Evolutionary conservation across 35 echinoderm and acorn worm genomes (phyloP), one percentile per base, ranked within the genome.

Genomic region (Heliocidaris erythrogramma): DNA sequence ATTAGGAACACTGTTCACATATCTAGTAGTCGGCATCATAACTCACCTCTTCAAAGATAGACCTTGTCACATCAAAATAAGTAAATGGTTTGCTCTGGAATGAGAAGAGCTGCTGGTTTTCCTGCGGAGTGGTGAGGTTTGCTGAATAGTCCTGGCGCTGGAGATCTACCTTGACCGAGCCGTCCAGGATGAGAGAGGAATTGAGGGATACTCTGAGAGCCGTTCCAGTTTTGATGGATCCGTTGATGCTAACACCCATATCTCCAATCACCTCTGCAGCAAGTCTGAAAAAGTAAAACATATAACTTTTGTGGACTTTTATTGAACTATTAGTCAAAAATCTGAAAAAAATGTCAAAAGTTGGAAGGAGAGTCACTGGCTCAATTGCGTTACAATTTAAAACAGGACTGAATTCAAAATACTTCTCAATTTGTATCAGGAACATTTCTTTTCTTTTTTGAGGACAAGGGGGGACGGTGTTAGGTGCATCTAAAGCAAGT

Each of bases 31-130:
- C 4, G 7, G 6, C 59, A 14, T 18, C 59, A 14, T 2, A 5
- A 27, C 3, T 78, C 3, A 78, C 65, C 65, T 78, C 65, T 78
- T 78, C 65, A 78, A 78, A 78, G 18, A 78, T 78, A 21, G 65
- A 78, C 18, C 27, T 78, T 18, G 65, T 78, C 65, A 78, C 65
- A n/a, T 49, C 29, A 49, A 13, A 93, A 90, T 49, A 97, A 24
- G 94, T 95, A 42, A 48, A 97, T 24, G 96, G 96, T 85, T 95
- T 93, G 85, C 94, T 95, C 47, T 84, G 93, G 48, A 97, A 48
- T 13, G 92, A 59, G 47, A 97, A 30, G 10, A 95, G 49, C 50
- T 92, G 89, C 47, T 52, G 94, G 60, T 97, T 85, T 5, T 32
- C 91, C 31, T 85, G 49, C 2, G 94, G 94, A 31, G 94, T 93